phyloP scores from a whole-genome alignment of 2,888 invertebrate species.

The Germaria angustata region DNA sequence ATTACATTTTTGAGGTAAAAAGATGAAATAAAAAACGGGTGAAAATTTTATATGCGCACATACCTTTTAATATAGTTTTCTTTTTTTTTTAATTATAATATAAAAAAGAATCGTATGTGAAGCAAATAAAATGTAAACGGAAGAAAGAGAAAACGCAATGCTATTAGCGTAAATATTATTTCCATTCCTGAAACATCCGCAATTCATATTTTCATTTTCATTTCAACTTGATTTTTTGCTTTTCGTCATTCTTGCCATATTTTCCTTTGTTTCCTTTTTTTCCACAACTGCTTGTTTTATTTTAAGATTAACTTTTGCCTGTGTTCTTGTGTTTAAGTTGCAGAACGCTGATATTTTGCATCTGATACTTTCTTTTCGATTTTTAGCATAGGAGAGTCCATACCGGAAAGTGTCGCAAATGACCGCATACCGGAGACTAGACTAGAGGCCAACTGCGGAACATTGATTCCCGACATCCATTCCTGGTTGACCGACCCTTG shows the following conservation, averaged over 20 bases:
- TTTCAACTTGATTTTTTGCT: slow-evolving; percentile 11
- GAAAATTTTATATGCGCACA: not conserved
- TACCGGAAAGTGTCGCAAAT: too few relatives aligned
- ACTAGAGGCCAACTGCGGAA: too few relatives aligned
- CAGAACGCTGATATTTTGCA: not conserved
- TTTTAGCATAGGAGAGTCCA: too few relatives aligned
- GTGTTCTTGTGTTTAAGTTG: not conserved
- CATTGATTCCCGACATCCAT: too few relatives aligned
- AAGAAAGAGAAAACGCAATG: not conserved
- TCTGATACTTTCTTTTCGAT: slow-evolving; percentile 14
- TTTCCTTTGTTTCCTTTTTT: not conserved
- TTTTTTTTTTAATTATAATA: not conserved
- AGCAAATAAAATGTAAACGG: slow-evolving; percentile 4
- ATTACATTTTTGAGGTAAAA: not conserved
- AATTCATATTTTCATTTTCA: slow-evolving; percentile 29
- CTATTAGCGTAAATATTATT: slow-evolving; percentile 37
- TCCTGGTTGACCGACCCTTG: too few relatives aligned
- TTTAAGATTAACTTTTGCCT: slow-evolving; percentile 12
- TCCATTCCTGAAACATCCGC: slow-evolving; percentile 30
- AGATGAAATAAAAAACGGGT: not conserved
- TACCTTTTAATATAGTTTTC: too few relatives aligned
- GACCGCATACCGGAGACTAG: too few relatives aligned
- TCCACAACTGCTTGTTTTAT: slow-evolving; percentile 8
- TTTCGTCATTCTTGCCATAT: too few relatives aligned
- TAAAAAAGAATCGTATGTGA: not conserved